Base-by-base conservation (phyloP, 2,797 vertebrate species). In the Luscinia luscinia region DNA sequence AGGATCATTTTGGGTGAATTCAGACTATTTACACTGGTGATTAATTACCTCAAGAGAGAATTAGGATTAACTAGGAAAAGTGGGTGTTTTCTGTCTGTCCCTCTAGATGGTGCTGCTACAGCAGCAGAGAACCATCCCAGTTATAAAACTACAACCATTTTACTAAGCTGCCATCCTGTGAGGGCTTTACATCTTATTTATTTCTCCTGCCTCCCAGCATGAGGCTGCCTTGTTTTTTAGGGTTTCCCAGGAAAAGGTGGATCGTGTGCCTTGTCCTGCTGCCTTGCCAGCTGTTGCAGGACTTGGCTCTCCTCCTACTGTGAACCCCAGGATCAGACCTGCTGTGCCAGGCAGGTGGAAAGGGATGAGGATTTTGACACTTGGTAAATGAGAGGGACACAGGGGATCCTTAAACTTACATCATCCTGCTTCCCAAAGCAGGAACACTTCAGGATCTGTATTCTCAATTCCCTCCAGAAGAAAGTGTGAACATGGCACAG, bases 91-190 rank as follows among this genome's bases (percentile, higher is more conserved):
- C 15, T 57, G 24, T 40, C 57, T 41, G 0, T 63, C 62, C 94
- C 95, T 82, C 67, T 87, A 95, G 96, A 54, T 90, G 96, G 95
- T 79, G 95, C 91, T 84, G 4, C 70, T 55, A 11, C 1, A 86
- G 73, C 2, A 15, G 1, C 58, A 19, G 16, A 49, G 16, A 38
- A 21, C 32, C 6, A n/a, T 0, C 46, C 5, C 20, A 3, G 58
- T 10, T 36, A 5, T 0, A 64, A 38, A 54, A 12, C 17, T 8
- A 21, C 81, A 49, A 24, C 58, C 67, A 32, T 69, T 59, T 79
- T 6, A 17, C 51, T 18, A 1, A 59, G 84, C 68, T 61, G 17
- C 19, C 2, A 2, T 70, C 66, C 55, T 11, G 22, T 0, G 46
- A 79, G 80, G 67, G 38, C 24, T 80, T 9, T 9, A 13, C 36